These are phyloP conservation scores for Microplitis deprimator DNA, from an alignment of 2,888 invertebrate genomes.

Conservation along the genomic window DNA sequence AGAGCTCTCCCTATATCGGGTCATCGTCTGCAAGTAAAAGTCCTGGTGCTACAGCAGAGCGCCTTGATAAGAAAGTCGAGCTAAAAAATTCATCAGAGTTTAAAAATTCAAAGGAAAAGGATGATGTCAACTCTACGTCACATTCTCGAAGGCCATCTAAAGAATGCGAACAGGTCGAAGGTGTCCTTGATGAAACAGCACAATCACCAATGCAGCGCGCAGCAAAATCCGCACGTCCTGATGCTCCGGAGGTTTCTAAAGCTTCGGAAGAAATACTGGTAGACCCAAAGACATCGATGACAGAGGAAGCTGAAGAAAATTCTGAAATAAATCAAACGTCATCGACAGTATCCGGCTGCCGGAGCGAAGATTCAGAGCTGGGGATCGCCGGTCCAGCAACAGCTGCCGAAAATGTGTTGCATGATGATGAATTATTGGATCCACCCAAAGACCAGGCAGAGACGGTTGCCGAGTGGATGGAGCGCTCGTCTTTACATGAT, in stretches of 20 bases:
- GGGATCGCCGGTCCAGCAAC: conserved; percentile 67
- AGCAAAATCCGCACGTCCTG: not conserved
- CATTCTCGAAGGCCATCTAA: not conserved
- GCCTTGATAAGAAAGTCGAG: not conserved
- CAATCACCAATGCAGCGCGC: not conserved
- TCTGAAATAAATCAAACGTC: not conserved
- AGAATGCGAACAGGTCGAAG: not conserved
- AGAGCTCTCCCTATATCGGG: conserved; percentile 8
- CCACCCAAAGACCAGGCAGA: conserved; percentile 22
- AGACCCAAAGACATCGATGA: not conserved
- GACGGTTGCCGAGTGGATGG: conserved; percentile 70
- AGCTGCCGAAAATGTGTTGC: conserved; percentile 60
- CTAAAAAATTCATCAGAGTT: not conserved
- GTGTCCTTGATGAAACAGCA: not conserved
- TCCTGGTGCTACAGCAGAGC: conserved; percentile 5
- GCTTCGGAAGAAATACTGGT: not conserved
- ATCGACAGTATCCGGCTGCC: not conserved
- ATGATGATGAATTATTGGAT: conserved; percentile 59
- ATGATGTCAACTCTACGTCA: not conserved
- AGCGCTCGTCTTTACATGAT: conserved; percentile 47
- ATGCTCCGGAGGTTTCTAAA: not conserved
- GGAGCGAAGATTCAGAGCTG: conserved; percentile 53
- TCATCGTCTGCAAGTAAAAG: not conserved
- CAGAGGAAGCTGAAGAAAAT: not conserved
- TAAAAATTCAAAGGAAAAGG: not conserved